Percentiles rank a stretch among this genome's conserved stretches.
These are phyloP conservation scores for Scaptomyza cyrtandrae DNA, from an alignment of 2,888 invertebrate genomes.

Conservation along the genomic window DNA sequence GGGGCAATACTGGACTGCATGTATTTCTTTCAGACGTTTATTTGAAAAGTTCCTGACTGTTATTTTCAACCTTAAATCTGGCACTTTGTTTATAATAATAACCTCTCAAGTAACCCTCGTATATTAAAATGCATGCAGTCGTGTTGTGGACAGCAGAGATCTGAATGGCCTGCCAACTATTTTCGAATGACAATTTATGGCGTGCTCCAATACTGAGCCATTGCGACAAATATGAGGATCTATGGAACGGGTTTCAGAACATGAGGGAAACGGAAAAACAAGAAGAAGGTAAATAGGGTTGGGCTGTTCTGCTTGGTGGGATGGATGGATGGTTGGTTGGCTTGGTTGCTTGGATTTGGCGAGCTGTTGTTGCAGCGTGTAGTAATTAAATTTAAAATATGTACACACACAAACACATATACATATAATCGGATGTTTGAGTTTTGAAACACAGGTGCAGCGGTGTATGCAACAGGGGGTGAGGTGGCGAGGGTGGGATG, in stretches of 20 bases:
- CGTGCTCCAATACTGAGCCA: conserved; percentile 38
- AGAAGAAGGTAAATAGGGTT: conserved; percentile 11
- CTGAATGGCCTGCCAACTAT: conserved; percentile 70
- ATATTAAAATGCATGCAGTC: conserved; percentile 31
- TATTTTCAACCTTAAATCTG: too few species aligned
- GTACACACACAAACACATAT: conserved; percentile 51
- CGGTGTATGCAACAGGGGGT: not conserved
- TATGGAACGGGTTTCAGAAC: conserved; percentile 10
- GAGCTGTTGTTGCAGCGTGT: conserved; percentile 48
- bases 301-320: conserved; percentile 44
- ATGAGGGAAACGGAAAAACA: conserved; percentile 1
- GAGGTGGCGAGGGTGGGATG: not conserved
- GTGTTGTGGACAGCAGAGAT: conserved; percentile 45
- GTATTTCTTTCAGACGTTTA: conserved; percentile 35
- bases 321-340: conserved; percentile 43
- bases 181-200: conserved; percentile 63
- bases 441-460: conserved; percentile 66
- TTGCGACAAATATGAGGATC: conserved; percentile 68
- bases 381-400: conserved; percentile 78
- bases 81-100: not conserved
- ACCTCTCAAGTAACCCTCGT: conserved; percentile 29
- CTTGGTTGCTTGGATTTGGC: conserved; percentile 59
- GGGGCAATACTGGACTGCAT: conserved; percentile 18
- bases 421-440: conserved; percentile 56
- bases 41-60: not conserved